These are phyloP conservation scores for Cettia cetti DNA, from an alignment of 2,113 vertebrate species.

Conservation along the genomic window DNA sequence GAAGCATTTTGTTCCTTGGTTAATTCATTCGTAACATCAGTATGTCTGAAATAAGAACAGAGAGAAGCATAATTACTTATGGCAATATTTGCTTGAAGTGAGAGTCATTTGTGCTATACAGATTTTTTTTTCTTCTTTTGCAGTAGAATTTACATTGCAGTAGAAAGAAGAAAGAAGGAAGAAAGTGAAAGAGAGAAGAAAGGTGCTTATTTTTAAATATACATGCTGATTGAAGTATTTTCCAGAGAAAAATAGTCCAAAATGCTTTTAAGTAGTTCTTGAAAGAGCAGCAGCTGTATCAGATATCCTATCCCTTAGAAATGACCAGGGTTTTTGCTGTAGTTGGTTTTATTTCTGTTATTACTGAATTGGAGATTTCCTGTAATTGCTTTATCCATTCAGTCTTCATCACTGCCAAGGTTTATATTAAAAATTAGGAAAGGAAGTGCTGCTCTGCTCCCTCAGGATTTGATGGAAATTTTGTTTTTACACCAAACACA, in stretches of 20 bases:
- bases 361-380: neutral
- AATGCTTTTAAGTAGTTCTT: constrained; percentile 11
- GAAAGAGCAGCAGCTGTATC: constrained; percentile 20
- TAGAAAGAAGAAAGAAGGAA: constrained; percentile 20
- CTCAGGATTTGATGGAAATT: neutral
- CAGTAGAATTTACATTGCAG: neutral
- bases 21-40: constrained; percentile 39
- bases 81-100: constrained; percentile 49
- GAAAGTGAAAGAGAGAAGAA: constrained; percentile 3
- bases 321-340: neutral
- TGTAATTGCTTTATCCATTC: neutral
- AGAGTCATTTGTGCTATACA: constrained; percentile 11
- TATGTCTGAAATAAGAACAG: constrained; percentile 43
- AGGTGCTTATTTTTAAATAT: neutral
- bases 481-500: neutral
- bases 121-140: neutral
- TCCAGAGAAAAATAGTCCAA: neutral
- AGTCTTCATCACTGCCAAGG: neutral
- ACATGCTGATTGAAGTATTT: constrained; percentile 17
- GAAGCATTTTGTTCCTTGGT: constrained; percentile 11
- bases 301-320: neutral
- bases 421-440: neutral
- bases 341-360: neutral
- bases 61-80: constrained; percentile 31
- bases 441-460: neutral